phyloP scores from a whole-genome alignment of 2,888 invertebrate species.

The Phyto melanocephala region DNA sequence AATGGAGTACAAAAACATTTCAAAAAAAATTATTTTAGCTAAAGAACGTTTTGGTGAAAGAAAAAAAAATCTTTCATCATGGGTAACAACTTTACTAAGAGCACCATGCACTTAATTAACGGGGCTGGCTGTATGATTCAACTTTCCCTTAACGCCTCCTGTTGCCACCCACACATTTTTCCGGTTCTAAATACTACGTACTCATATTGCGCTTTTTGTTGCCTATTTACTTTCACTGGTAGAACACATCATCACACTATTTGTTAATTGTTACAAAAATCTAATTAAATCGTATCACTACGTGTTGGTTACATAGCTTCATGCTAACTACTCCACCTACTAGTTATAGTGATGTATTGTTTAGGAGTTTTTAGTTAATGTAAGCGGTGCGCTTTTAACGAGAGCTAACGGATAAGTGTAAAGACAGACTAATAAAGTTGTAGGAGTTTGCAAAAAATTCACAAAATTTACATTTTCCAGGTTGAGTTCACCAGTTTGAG shows the following conservation, averaged over 20 bases:
- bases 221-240: conserved; percentile 57
- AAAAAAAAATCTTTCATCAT: conserved; percentile 24
- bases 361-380: not conserved
- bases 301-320: not conserved
- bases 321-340: not conserved
- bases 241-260: conserved; percentile 28
- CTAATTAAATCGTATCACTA: conserved; percentile 51
- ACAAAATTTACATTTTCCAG: too few species aligned
- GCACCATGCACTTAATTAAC: conserved; percentile 56
- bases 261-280: conserved; percentile 53
- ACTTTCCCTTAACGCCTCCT: not conserved
- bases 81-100: conserved; percentile 10
- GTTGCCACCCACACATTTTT: not conserved
- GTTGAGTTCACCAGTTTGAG: too few species aligned
- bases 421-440: too few species aligned
- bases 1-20: conserved; percentile 2
- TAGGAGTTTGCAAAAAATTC: too few species aligned
- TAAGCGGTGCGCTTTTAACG: not conserved
- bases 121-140: not conserved
- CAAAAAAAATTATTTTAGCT: conserved; percentile 15
- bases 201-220: conserved; percentile 9
- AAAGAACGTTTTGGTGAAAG: not conserved
- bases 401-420: not conserved
- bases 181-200: too few species aligned
- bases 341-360: not conserved